Evolutionary conservation across 2,113 vertebrate genomes (phyloP), one percentile per base, ranked within the genome.

Genomic region (Alligator mississippiensis): DNA sequence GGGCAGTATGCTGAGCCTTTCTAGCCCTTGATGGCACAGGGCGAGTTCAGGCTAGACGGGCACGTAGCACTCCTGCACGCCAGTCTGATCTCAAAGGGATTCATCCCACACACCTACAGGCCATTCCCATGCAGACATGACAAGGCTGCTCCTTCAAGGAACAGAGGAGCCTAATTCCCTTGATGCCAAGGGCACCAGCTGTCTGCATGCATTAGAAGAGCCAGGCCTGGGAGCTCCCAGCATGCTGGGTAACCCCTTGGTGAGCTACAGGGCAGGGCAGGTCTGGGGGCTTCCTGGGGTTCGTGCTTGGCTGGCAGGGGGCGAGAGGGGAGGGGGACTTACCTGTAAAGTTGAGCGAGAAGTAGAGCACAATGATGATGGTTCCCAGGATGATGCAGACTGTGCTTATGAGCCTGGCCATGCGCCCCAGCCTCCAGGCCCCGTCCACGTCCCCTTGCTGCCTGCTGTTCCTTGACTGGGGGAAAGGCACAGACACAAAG

Each of bases 371-470:
- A 68, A 99, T 98, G 93, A 98, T 98, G 91, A 98, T 27, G 77
- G 98, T 90, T 12, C 99, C 99, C 97, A 98, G 96, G 89, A 98
- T 24, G 30, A 99, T 98, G 97, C 98, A 98, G 82, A 98, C 98
- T 38, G 98, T 96, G 96, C 99, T 99, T 92, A 99, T 98, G 84
- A 98, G 97, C 61, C 98, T 97, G 85, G 99, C 98, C 95, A 99
- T 97, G 60, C 97, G 98, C 18, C 99, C 99, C 14, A 99, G 98
- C 70, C 98, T 97, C 95, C 97, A 98, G 18, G 99, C 98, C 2
- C 99, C 99, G 0, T 99, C 99, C 84, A 97, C 6, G 87, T 99
- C 98, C 14, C 98, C 98, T 88, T 98, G 98, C 92, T 99, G 98
- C 83, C 98, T 92, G 1, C 98, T 99, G 93, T 99, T 98, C 96